phyloP scores from a whole-genome alignment of 2,797 vertebrate genomes.

The Knipowitschia caucasica region DNA sequence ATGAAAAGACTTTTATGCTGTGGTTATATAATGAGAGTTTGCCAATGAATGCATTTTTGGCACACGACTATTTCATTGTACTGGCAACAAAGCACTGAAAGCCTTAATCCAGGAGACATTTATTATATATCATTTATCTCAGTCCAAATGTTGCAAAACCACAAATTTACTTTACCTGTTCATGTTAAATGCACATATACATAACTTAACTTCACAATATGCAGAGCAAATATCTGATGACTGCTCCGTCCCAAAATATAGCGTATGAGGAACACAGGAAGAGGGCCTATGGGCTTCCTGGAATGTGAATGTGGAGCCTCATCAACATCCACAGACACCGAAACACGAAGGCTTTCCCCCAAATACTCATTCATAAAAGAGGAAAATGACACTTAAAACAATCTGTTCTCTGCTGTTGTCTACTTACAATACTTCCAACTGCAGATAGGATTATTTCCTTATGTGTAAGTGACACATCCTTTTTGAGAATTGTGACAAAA shows the following conservation, averaged over 20 bases:
- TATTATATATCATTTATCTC: not conserved
- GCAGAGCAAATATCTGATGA: conserved; percentile 9
- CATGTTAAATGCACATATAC: not conserved
- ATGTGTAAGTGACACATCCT: conserved; percentile 11
- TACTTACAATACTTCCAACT: not conserved
- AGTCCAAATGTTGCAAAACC: not conserved
- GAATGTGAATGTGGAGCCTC: conserved; percentile 37
- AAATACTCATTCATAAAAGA: not conserved
- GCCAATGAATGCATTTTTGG: conserved; percentile 19
- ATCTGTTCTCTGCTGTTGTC: not conserved
- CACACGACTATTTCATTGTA: conserved; percentile 20
- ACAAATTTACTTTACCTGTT: not conserved
- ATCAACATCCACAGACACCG: conserved; percentile 9
- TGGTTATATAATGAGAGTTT: conserved; percentile 24
- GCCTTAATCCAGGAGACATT: not conserved
- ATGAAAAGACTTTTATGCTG: conserved; percentile 21
- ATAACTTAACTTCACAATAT: not conserved
- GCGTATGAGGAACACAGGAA: conserved; percentile 42
- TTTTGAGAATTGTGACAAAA: conserved; percentile 10
- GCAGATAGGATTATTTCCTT: not conserved
- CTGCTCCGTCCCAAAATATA: conserved; percentile 18
- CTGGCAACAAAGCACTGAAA: conserved; percentile 2
- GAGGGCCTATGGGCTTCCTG: conserved; percentile 42
- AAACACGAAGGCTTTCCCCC: not conserved
- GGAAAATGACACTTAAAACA: not conserved